These are phyloP conservation scores for Quadroppia sp. DNA, from an alignment of 2,888 invertebrate species.

Conservation along the genomic window DNA sequence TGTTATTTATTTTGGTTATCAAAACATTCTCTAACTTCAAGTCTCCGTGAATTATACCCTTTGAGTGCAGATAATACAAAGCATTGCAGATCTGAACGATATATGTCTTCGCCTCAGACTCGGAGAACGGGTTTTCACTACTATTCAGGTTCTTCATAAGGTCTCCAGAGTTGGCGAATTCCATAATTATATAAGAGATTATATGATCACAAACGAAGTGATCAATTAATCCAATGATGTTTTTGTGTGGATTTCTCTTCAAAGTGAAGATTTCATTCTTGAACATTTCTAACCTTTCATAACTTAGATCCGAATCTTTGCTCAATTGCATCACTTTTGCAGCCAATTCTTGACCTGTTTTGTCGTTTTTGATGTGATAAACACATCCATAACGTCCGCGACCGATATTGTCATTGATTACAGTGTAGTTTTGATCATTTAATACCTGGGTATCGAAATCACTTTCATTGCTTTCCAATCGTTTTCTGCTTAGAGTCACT, in stretches of 20 bases:
- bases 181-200: neutral
- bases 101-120: neutral
- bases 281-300: neutral
- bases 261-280: neutral
- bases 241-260: neutral
- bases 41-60: conserved; percentile 1
- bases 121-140: neutral
- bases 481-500: no score
- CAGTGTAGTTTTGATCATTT: no score
- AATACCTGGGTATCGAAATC: no score
- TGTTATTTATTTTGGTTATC: neutral
- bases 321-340: neutral
- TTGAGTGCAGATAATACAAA: neutral
- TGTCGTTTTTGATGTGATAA: neutral
- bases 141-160: neutral
- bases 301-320: neutral
- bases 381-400: neutral
- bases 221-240: neutral
- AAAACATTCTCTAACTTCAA: conserved; percentile 2
- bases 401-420: no score
- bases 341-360: neutral
- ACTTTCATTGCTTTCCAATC: no score
- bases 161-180: neutral
- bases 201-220: neutral
- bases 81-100: neutral